Evolutionary conservation across 92 coral and sea anemone species (phyloP).

Genomic region (Phymanthus crucifer): DNA sequence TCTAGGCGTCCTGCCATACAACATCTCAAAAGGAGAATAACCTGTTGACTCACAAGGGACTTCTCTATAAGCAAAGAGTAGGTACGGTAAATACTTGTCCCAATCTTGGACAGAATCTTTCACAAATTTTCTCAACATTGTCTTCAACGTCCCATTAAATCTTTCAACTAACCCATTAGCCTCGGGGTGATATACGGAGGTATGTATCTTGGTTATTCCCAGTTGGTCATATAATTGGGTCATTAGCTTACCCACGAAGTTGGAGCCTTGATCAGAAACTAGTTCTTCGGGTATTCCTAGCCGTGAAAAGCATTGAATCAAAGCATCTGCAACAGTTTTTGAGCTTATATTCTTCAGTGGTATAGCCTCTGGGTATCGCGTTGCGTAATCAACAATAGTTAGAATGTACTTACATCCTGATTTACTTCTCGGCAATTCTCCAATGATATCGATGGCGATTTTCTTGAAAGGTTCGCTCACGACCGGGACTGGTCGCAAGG

Average conservation of each 20-base stretch:
- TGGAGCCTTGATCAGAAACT: slow-evolving; percentile 53
- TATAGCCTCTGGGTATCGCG: slow-evolving; percentile 41
- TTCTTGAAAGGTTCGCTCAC: slow-evolving; percentile 50
- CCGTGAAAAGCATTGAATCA: slow-evolving; percentile 30
- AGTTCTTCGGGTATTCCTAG: slow-evolving; percentile 49
- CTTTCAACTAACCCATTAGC: slow-evolving; percentile 43
- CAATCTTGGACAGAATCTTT: slow-evolving; percentile 39
- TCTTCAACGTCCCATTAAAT: slow-evolving; percentile 48
- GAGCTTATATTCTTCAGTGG: slow-evolving; percentile 15
- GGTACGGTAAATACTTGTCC: slow-evolving; percentile 34
- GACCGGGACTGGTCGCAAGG: slow-evolving; percentile 39
- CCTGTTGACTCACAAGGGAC: slow-evolving; percentile 17
- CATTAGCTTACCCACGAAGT: slow-evolving; percentile 56
- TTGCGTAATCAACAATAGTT: slow-evolving; percentile 20
- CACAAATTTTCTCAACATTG: not conserved
- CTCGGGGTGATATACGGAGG: slow-evolving; percentile 54
- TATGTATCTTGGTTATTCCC: slow-evolving; percentile 37
- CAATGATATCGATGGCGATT: slow-evolving; percentile 54
- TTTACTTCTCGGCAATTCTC: slow-evolving; percentile 48
- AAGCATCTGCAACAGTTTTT: slow-evolving; percentile 40
- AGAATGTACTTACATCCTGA: slow-evolving; percentile 32
- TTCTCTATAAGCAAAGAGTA: slow-evolving; percentile 35
- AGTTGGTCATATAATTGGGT: slow-evolving; percentile 35
- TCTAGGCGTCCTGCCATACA: slow-evolving; percentile 14
- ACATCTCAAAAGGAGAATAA: slow-evolving; percentile 21